Evolutionary conservation across 2,797 vertebrate species (phyloP).

Genomic region (Melanotaenia maccullochi): DNA sequence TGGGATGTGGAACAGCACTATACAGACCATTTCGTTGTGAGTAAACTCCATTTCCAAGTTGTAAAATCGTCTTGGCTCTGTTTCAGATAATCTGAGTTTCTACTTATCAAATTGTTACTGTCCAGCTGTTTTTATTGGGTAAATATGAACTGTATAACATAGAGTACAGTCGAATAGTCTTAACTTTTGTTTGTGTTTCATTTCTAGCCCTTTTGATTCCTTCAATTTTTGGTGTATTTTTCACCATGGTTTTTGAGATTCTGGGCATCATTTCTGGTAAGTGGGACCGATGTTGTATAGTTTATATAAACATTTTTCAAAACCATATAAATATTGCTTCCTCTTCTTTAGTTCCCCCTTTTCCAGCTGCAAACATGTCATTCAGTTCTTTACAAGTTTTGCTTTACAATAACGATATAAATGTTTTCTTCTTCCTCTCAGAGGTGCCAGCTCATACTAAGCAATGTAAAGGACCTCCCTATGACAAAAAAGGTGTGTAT

Average conservation of each 20-base stretch:
- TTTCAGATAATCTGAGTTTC: neutral
- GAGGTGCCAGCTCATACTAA: conserved; percentile 69
- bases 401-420: neutral
- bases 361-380: neutral
- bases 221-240: conserved; percentile 46
- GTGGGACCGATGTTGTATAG: conserved; percentile 8
- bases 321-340: neutral
- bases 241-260: conserved; percentile 64
- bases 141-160: neutral
- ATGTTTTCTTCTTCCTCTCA: conserved; percentile 40
- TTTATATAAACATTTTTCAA: neutral
- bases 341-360: neutral
- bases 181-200: conserved; percentile 7
- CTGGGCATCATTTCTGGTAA: conserved; percentile 66
- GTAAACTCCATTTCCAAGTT: conserved; percentile 25
- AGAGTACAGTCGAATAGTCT: neutral
- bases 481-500: conserved; percentile 64
- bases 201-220: conserved; percentile 64
- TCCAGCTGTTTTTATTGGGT: neutral
- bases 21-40: conserved; percentile 75
- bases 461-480: conserved; percentile 70
- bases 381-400: neutral
- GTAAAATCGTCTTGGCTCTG: neutral
- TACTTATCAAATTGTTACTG: neutral
- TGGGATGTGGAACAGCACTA: conserved; percentile 67